Evolutionary conservation across 2,888 invertebrate species (phyloP).

Genomic region (Pammene fasciana): DNA sequence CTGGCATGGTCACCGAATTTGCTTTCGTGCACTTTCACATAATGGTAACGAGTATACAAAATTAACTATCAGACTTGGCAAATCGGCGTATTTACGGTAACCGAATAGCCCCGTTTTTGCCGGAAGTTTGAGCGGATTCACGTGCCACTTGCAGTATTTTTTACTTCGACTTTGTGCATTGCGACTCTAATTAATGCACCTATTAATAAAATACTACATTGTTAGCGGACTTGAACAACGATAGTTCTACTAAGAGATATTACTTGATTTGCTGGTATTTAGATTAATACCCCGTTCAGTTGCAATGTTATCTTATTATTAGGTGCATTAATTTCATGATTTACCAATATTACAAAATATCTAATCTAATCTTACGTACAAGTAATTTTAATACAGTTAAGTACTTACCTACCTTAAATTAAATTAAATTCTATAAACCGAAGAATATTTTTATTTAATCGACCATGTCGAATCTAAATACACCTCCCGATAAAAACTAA

Average conservation of each 20-base stretch:
- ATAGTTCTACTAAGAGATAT: neutral
- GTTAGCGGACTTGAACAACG: constrained; percentile 28
- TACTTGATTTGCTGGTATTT: neutral
- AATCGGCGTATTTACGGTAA: constrained; percentile 36
- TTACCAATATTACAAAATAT: too few relatives aligned
- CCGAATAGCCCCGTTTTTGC: constrained; percentile 45
- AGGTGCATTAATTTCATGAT: too few relatives aligned
- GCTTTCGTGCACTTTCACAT: constrained; percentile 37
- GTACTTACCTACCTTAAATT: too few relatives aligned
- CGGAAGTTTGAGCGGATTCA: constrained; percentile 56
- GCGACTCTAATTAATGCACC: constrained; percentile 45
- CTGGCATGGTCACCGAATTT: constrained; percentile 23
- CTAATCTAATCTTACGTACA: too few relatives aligned
- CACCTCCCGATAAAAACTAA: too few relatives aligned
- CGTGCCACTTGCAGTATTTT: constrained; percentile 50
- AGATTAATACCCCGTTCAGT: too few relatives aligned
- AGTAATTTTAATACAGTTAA: too few relatives aligned
- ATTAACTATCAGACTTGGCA: constrained; percentile 30
- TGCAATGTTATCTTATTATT: neutral
- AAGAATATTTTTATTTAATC: too few relatives aligned
- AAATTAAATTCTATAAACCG: too few relatives aligned
- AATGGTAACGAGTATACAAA: constrained; percentile 29
- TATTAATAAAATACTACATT: constrained; percentile 42
- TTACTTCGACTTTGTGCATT: constrained; percentile 46
- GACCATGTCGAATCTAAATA: too few relatives aligned